Base-by-base conservation (phyloP, 2,888 invertebrate species). In the Hyles lineata region DNA sequence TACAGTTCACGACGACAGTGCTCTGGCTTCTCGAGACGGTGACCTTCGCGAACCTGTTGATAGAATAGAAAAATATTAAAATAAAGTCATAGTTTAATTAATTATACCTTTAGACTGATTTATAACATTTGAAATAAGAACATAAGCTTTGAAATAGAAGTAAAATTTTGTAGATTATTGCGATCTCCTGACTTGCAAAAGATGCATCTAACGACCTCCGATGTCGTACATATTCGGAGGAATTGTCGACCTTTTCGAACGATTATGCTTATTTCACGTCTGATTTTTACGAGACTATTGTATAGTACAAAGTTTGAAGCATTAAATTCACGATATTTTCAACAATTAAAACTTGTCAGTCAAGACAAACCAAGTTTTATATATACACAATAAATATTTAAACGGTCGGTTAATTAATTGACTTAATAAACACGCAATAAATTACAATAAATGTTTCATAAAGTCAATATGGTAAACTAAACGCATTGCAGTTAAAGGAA, bases 1-100 rank as follows among this genome's bases (percentile, higher is more conserved):
- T 98, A 98, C 1, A 98, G 95, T 87, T 99, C 98, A 8, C 98
- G 95, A 70, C 98, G 97, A 89, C 99, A 99, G 85, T 99, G 98
- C 82, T 98, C 98, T 0, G 99, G 99, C 84, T 98, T 98, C 83
- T 98, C 98, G 76, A 99, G 94, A 32, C 99, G 96, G 87, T 98
- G 97, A 0, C 99, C 99, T 81, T 98, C 98, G 70, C 98, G 96
- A 1, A 97, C 97, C 97, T 97, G 85, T n/a, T 88, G 87, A 73
- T 29, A 29, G 23, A 74, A 71, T 11, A 43, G 9, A 8, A 11
- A 43, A 11, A 43, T 43, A 11, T 9, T 35, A 35, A 8, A 35
- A 35, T 35, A 9, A 74, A 69, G 76, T 72, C 63, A 8, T 52
- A n/a, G 23, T 72, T 11, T 52, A 61, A 29, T 29, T 29, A 3